Evolutionary conservation across 2,797 vertebrate genomes (phyloP).

Genomic region (Hapalemur alaotrensis): DNA sequence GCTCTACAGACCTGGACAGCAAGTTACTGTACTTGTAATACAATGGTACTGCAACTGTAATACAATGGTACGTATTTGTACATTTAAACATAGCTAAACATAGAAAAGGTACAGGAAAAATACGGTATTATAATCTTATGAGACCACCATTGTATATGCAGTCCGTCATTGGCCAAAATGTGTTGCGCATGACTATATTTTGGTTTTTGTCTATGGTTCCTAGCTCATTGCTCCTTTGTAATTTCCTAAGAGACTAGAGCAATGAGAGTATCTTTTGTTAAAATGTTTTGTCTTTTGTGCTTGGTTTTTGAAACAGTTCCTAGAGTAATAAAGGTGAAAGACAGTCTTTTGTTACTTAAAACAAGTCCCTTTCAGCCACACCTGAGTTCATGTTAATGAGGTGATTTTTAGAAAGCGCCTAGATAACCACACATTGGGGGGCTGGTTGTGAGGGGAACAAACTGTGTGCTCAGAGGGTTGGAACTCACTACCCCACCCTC

Average conservation of each 20-base stretch:
- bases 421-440: not conserved
- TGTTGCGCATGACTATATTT: not conserved
- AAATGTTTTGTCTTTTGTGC: not conserved
- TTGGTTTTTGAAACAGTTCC: not conserved
- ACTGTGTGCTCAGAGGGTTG: not conserved
- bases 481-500: not conserved
- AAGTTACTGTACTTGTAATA: not conserved
- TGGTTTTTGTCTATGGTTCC: not conserved
- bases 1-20: not conserved
- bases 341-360: not conserved
- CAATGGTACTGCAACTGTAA: not conserved
- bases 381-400: not conserved
- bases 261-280: not conserved
- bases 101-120: not conserved
- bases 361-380: not conserved
- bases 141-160: not conserved
- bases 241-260: not conserved
- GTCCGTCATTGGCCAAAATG: not conserved
- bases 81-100: not conserved
- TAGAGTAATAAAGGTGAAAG: not conserved
- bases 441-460: not conserved
- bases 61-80: not conserved
- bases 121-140: not conserved
- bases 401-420: not conserved
- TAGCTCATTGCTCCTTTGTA: not conserved